These are phyloP conservation scores for Andricus quercusramuli DNA, from an alignment of 2,888 invertebrate genomes.

Conservation along the genomic window DNA sequence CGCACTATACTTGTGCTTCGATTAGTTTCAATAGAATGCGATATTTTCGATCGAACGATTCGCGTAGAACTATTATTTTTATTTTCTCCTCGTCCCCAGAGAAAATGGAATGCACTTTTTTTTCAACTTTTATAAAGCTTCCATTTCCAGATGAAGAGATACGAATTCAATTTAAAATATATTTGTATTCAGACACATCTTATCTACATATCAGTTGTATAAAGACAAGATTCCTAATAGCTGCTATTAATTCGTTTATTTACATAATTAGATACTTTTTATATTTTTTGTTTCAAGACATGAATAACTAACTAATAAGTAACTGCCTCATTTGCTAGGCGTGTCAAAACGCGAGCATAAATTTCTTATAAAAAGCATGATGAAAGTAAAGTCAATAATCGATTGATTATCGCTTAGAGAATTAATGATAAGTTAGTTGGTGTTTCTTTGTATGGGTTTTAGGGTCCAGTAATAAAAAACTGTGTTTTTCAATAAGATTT, in stretches of 20 bases:
- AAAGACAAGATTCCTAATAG: not conserved
- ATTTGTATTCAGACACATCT: too few species aligned
- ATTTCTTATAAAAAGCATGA: not conserved
- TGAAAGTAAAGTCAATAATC: not conserved
- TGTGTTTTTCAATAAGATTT: too few species aligned
- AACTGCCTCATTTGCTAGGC: not conserved
- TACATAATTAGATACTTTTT: not conserved
- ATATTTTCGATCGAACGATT: conserved; percentile 42
- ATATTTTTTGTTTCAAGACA: not conserved
- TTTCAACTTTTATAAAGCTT: not conserved
- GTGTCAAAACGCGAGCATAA: not conserved
- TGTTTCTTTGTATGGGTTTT: too few species aligned
- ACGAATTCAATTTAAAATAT: too few species aligned
- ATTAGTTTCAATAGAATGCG: conserved; percentile 9
- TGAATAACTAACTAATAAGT: not conserved
- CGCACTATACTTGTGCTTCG: not conserved
- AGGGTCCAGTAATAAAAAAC: too few species aligned
- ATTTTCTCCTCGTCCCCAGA: not conserved
- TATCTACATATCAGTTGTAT: too few species aligned
- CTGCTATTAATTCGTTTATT: not conserved
- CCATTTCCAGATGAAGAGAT: not conserved
- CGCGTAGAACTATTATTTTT: conserved; percentile 1
- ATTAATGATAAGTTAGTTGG: too few species aligned
- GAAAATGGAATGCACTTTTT: not conserved
- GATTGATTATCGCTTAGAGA: too few species aligned